These are phyloP conservation scores for Ashinkailepas kermadecensis DNA, from an alignment of 2,888 invertebrate genomes.

Conservation along the genomic window DNA sequence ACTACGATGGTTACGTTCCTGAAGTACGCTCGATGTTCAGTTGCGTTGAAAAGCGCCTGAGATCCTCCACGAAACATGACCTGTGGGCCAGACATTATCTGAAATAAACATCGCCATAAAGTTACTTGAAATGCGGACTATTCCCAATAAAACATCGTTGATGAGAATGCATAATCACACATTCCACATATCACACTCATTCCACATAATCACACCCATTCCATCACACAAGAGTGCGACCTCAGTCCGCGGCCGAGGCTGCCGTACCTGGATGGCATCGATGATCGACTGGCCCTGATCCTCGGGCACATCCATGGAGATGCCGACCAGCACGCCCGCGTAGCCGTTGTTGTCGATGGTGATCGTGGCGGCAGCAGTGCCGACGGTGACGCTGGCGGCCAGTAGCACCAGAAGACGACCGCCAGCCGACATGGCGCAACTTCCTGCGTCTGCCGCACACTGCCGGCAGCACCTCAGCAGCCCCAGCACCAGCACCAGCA, in stretches of 20 bases:
- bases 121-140: too few relatives aligned
- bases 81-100: not conserved
- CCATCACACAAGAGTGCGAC: too few relatives aligned
- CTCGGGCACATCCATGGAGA: not conserved
- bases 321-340: not conserved
- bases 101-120: too few relatives aligned
- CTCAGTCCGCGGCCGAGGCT: too few relatives aligned
- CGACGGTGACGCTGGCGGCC: not conserved
- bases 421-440: not conserved
- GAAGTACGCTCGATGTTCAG: not conserved
- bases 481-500: too few relatives aligned
- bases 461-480: too few relatives aligned
- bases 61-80: not conserved
- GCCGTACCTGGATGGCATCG: not conserved
- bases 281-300: not conserved
- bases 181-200: too few relatives aligned
- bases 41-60: not conserved
- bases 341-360: constrained; percentile 1
- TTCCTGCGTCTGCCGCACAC: not conserved
- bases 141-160: too few relatives aligned
- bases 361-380: not conserved
- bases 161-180: too few relatives aligned
- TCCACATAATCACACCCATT: too few relatives aligned
- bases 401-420: not conserved
- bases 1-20: not conserved